phyloP scores from a whole-genome alignment of 2,113 vertebrate species.

The Mellivora capensis region DNA sequence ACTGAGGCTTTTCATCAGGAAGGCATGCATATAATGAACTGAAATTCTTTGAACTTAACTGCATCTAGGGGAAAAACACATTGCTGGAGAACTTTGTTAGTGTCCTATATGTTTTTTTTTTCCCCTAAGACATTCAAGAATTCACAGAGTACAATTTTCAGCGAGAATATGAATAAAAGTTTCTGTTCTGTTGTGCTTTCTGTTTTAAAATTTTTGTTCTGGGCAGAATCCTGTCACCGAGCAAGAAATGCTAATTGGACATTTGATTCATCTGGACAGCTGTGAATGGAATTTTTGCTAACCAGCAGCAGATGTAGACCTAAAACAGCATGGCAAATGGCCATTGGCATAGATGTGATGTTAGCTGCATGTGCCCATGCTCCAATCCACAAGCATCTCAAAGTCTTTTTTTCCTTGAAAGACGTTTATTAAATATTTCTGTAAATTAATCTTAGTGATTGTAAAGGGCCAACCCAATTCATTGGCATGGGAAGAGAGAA shows the following conservation, averaged over 20 bases:
- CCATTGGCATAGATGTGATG: constrained; percentile 37
- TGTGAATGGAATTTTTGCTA: constrained; percentile 69
- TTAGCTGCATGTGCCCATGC: neutral
- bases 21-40: constrained; percentile 14
- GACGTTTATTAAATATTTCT: constrained; percentile 77
- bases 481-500: constrained; percentile 63
- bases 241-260: constrained; percentile 63
- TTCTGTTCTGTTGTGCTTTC: constrained; percentile 52
- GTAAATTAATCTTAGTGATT: constrained; percentile 65
- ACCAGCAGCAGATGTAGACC: constrained; percentile 70
- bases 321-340: constrained; percentile 49
- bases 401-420: constrained; percentile 65
- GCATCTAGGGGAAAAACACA: neutral
- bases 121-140: constrained; percentile 1
- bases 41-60: constrained; percentile 45
- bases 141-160: constrained; percentile 46
- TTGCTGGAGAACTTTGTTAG: neutral
- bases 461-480: constrained; percentile 52
- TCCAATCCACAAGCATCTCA: neutral
- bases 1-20: constrained; percentile 13
- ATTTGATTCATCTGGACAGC: constrained; percentile 73
- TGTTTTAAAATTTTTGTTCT: constrained; percentile 65
- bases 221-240: constrained; percentile 63
- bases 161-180: constrained; percentile 60
- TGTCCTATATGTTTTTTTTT: neutral